Evolutionary conservation across 2,113 vertebrate species (phyloP).

Genomic region (Antechinus flavipes): DNA sequence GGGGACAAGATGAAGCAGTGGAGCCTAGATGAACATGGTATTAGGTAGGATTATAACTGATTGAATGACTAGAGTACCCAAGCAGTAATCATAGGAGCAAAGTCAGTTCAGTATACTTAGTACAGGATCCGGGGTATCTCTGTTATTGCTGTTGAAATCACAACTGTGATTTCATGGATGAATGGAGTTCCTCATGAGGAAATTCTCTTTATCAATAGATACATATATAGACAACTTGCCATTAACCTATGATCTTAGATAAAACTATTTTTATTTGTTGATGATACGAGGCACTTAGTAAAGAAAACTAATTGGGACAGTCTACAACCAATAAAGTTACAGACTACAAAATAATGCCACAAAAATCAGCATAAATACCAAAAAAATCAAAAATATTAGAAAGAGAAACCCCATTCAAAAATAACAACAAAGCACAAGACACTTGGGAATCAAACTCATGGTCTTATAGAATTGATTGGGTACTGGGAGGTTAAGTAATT

Average conservation of each 20-base stretch:
- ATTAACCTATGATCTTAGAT: neutral
- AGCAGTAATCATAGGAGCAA: neutral
- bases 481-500: neutral
- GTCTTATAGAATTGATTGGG: neutral
- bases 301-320: neutral
- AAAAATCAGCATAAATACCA: neutral
- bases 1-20: neutral
- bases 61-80: neutral
- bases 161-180: neutral
- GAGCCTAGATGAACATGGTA: neutral
- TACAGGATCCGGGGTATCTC: neutral
- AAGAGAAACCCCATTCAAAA: neutral
- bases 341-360: neutral
- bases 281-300: neutral
- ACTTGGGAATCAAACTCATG: neutral
- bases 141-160: neutral
- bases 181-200: neutral
- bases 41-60: neutral
- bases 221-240: neutral
- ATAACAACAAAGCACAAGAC: neutral
- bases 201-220: neutral
- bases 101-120: neutral
- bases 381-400: neutral
- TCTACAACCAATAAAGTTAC: neutral
- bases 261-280: neutral